Evolutionary conservation across 2,888 invertebrate species (phyloP).

Genomic region (Diarsia brunnea): DNA sequence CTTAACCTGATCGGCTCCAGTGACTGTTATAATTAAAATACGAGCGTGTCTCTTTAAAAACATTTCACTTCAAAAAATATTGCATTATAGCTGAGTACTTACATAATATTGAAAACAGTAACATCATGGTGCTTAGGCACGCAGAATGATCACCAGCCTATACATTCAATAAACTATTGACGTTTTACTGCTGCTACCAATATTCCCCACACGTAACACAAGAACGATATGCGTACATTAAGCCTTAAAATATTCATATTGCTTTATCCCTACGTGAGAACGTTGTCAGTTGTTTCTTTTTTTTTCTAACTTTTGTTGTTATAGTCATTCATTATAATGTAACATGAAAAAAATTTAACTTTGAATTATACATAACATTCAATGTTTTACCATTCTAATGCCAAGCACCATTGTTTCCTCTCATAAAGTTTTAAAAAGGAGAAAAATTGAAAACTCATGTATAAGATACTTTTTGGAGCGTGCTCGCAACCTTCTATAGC

Average conservation of each 20-base stretch:
- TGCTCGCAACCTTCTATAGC: neutral
- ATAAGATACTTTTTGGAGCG: neutral
- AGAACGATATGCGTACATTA: conserved; percentile 46
- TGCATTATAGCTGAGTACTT: neutral
- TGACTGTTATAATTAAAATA: neutral
- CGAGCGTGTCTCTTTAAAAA: neutral
- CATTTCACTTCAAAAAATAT: neutral
- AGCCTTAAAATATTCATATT: conserved; percentile 54
- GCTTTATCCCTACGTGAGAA: conserved; percentile 49
- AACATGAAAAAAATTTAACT: neutral
- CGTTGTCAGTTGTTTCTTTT: conserved; percentile 31
- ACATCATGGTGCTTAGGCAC: neutral
- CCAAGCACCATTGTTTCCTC: neutral
- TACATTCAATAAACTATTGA: conserved; percentile 40
- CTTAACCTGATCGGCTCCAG: neutral
- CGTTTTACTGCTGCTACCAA: neutral
- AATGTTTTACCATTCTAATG: neutral
- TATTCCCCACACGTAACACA: conserved; percentile 51
- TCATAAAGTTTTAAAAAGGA: neutral
- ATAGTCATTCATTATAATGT: conserved; percentile 21
- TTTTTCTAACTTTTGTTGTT: conserved; percentile 6
- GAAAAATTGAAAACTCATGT: neutral
- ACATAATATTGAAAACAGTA: neutral
- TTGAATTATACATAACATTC: neutral
- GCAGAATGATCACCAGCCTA: conserved; percentile 14